These are phyloP conservation scores for Chlorodrepanis virens DNA, from an alignment of 2,113 vertebrate species.

Conservation along the genomic window DNA sequence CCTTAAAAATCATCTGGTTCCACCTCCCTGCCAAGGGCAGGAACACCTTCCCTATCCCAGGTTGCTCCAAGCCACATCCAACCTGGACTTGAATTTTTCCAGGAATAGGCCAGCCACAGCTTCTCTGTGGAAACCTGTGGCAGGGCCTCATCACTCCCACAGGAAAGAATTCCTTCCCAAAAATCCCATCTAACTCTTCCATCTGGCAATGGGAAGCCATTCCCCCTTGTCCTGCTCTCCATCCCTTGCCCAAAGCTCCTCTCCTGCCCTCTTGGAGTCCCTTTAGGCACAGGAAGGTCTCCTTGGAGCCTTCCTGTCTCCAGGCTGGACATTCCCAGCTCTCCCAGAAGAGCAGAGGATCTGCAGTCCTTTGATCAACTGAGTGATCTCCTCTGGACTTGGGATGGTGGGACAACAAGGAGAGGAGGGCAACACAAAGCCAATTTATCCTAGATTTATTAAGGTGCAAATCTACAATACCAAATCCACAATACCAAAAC, in stretches of 20 bases:
- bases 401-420: background rate
- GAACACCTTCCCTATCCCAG: background rate
- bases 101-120: background rate
- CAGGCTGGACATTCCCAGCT: background rate
- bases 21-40: background rate
- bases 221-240: background rate
- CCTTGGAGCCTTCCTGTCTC: background rate
- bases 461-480: background rate
- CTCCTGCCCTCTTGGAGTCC: background rate
- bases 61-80: background rate
- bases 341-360: background rate
- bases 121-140: background rate
- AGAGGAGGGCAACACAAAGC: background rate
- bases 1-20: background rate
- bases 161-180: background rate
- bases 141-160: background rate
- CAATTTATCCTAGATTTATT: background rate
- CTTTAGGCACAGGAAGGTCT: background rate
- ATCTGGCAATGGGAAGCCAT: background rate
- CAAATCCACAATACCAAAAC: background rate
- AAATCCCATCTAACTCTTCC: background rate
- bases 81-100: fast-evolving
- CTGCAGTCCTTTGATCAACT: background rate
- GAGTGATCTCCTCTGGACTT: background rate
- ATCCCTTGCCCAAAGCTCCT: background rate